Conservation (phyloP, 2,113 vertebrate species). For the Genyomyrus donnyi region DNA sequence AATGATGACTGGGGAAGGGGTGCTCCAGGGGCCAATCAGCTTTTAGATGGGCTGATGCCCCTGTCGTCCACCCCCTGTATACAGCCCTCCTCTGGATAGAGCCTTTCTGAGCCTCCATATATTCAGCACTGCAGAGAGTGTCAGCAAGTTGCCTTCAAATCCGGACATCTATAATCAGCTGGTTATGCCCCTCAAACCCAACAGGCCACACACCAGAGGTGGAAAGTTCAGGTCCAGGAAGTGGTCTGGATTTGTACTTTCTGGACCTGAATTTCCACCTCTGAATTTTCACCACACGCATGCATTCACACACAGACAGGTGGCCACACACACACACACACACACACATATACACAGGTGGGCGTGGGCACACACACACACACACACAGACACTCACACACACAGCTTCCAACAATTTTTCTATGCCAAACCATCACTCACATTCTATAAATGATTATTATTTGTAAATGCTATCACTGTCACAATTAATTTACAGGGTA, state of each 20-base stretch:
- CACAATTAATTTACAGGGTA: background rate
- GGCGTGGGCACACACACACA: background rate
- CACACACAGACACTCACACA: background rate
- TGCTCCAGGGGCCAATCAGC: background rate
- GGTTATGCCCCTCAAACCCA: background rate
- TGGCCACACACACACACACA: background rate
- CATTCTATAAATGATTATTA: background rate
- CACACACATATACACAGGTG: background rate
- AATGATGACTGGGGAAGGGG: background rate
- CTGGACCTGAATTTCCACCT: too few relatives aligned
- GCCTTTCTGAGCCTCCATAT: background rate
- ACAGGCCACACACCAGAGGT: background rate
- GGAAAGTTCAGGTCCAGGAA: too few relatives aligned
- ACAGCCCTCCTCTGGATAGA: background rate
- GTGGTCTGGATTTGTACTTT: too few relatives aligned
- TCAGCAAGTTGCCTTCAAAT: background rate
- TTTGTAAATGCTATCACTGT: background rate
- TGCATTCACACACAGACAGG: background rate
- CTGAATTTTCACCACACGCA: background rate
- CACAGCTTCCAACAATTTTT: background rate
- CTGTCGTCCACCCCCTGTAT: background rate
- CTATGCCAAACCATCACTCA: background rate
- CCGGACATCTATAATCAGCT: background rate
- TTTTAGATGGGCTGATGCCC: background rate
- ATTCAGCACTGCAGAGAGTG: background rate